Evolutionary conservation across 2,113 vertebrate genomes (phyloP), one percentile per base, ranked within the genome.

Genomic region (Melanostigma gelatinosum): DNA sequence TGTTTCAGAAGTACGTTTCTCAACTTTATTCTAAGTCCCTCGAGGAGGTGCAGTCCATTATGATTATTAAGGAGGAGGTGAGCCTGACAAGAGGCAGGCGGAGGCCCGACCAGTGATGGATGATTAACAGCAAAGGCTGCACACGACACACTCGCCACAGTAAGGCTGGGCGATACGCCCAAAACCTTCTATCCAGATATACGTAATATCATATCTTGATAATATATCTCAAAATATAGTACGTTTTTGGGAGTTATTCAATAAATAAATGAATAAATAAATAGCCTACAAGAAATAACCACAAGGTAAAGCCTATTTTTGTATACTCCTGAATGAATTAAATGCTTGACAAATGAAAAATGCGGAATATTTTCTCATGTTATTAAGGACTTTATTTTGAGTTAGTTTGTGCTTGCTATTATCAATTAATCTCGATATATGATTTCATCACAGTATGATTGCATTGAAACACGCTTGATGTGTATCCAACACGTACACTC

Each of bases 1-100:
- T 16, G 2, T 57, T 68, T 74, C 16, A 50, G 13, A 75, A 72
- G 54, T 27, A 16, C 16, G 69, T 55, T 64, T 79, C 68, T 68
- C 32, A 52, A 62, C 34, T 38, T 55, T 22, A 42, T 34, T 72
- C 27, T 4, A 60, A 24, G 44, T 52, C 27, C 61, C 42, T 71
- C 34, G 4, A 34, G 34, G 72, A 70, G 40, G 22, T 54, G n/a
- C 44, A 67, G 44, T 55, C 54, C 13, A 58, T 61, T 29, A 24
- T 58, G 54, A 54, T 71, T 54, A 44, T 61, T 65, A 62, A 52
- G 44, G 34, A 44, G 36, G 13, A 44, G 9, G 16, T 44, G 57
- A 69, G 44, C 32, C 15, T 3, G 7, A 58, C 55, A 36, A 46
- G 52, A 57, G n/a, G 55, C 79, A 52, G 63, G 54, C 66, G 44